These are phyloP conservation scores for Anoplophora glabripennis DNA, from an alignment of 1,140 invertebrate species.

Conservation along the genomic window DNA sequence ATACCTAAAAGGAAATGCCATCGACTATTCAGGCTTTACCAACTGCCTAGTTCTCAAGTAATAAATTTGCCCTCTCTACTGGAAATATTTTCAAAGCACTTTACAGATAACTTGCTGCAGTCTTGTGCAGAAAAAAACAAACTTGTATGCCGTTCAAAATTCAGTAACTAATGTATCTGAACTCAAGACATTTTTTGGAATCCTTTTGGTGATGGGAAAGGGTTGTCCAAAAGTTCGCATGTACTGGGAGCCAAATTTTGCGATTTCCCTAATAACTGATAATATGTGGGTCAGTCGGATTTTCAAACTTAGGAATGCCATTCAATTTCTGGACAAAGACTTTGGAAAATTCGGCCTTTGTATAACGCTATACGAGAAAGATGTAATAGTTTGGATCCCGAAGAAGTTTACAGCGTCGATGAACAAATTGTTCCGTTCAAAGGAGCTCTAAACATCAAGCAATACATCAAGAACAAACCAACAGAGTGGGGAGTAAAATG, in stretches of 20 bases:
- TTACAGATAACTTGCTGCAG: slow-evolving; percentile 2
- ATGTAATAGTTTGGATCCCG: slow-evolving; percentile 4
- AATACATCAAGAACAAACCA: background rate
- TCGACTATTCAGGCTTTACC: background rate
- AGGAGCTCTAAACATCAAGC: background rate
- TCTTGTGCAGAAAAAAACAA: slow-evolving; percentile 6
- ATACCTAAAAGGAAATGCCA: background rate
- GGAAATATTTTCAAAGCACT: background rate
- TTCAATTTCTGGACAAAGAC: background rate
- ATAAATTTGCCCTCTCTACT: background rate
- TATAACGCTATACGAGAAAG: slow-evolving; percentile 7
- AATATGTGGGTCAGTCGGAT: background rate
- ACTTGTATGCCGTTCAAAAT: slow-evolving; percentile 6
- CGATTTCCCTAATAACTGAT: slow-evolving; percentile 1
- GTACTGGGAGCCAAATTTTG: slow-evolving; percentile 4
- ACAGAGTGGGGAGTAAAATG: background rate
- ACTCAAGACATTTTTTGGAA: slow-evolving; percentile 1
- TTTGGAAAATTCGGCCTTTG: slow-evolving; percentile 12
- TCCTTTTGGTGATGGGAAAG: slow-evolving; percentile 3
- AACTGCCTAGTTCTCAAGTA: background rate
- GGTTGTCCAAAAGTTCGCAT: background rate
- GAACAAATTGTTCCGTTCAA: too few species aligned
- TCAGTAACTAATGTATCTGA: slow-evolving; percentile 1
- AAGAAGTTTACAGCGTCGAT: slow-evolving; percentile 1
- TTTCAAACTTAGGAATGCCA: slow-evolving; percentile 6